Conservation (phyloP, 2,113 vertebrate species). For the Ictidomys tridecemlineatus region DNA sequence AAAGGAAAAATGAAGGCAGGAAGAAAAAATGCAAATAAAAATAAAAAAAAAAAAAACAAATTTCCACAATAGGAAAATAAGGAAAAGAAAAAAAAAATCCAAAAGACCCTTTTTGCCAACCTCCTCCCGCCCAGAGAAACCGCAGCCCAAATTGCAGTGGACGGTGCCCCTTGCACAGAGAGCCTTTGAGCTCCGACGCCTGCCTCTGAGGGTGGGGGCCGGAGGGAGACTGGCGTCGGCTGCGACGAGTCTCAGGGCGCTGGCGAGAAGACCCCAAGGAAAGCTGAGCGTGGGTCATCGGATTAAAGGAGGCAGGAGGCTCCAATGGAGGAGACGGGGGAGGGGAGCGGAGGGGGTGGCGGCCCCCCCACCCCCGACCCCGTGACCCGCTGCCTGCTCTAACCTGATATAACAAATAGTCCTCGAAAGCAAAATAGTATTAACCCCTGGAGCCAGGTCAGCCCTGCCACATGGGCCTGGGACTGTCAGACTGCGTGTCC, state of each 20-base stretch:
- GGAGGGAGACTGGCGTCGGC: slow-evolving; percentile 82
- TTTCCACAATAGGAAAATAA: not conserved
- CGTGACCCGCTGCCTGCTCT: slow-evolving; percentile 85
- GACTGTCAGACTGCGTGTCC: not conserved
- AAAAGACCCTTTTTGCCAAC: slow-evolving; percentile 62
- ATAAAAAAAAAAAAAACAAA: not conserved
- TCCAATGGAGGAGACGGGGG: slow-evolving; percentile 63
- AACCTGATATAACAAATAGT: slow-evolving; percentile 90
- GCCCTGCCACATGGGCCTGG: slow-evolving; percentile 72
- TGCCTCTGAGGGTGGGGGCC: slow-evolving; percentile 79
- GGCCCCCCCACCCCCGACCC: slow-evolving; percentile 57
- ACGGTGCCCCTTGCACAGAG: slow-evolving; percentile 76
- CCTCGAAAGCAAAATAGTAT: slow-evolving; percentile 83
- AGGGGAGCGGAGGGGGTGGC: not conserved
- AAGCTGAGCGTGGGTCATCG: slow-evolving; percentile 87
- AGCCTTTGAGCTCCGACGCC: slow-evolving; percentile 84
- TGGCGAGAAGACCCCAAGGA: slow-evolving; percentile 88
- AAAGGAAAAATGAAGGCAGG: no score
- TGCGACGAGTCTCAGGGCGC: slow-evolving; percentile 83
- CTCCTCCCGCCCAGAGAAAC: slow-evolving; percentile 79
- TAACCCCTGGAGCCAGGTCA: slow-evolving; percentile 89
- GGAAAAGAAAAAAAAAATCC: not conserved
- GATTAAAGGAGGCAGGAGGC: slow-evolving; percentile 83
- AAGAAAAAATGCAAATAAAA: no score
- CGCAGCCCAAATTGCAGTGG: slow-evolving; percentile 82